A percentile compares a stretch with the other conserved stretches of the same genome.
These are phyloP conservation scores for Macrocentrus cingulum DNA, from an alignment of 1,140 invertebrate genomes.

Conservation along the genomic window DNA sequence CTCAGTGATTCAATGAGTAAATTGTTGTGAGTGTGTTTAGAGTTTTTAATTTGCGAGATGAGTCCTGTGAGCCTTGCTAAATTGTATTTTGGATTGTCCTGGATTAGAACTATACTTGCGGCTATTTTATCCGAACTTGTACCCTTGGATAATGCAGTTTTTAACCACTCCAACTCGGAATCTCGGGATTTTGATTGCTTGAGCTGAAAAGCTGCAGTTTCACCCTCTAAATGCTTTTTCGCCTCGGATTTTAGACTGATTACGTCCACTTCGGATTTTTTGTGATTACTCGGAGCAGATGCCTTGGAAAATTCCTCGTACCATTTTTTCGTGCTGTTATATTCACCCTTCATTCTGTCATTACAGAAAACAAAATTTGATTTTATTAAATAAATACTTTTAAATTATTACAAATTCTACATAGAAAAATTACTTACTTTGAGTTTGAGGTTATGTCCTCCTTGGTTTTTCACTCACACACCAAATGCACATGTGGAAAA, in stretches of 20 bases:
- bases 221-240: constrained; percentile 64
- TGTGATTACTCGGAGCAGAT: constrained; percentile 33
- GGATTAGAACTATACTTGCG: constrained; percentile 77
- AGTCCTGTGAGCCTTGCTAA: constrained; percentile 71
- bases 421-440: no score
- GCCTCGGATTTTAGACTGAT: constrained; percentile 64
- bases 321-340: constrained; percentile 42
- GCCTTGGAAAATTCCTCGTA: constrained; percentile 44
- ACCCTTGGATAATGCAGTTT: constrained; percentile 77
- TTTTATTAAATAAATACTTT: neutral
- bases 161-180: constrained; percentile 70
- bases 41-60: constrained; percentile 77
- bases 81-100: constrained; percentile 84
- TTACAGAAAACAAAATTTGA: neutral
- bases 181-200: constrained; percentile 46
- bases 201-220: constrained; percentile 63
- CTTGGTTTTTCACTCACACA: no score
- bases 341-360: neutral
- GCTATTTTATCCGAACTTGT: constrained; percentile 85
- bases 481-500: no score
- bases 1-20: constrained; percentile 71
- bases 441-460: no score
- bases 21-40: constrained; percentile 77
- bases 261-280: constrained; percentile 55
- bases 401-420: no score